A percentile compares a stretch with the other conserved stretches of the same genome.
These are phyloP conservation scores for Aspidiotus rigidus DNA, from an alignment of 2,888 invertebrate genomes.

Conservation along the genomic window DNA sequence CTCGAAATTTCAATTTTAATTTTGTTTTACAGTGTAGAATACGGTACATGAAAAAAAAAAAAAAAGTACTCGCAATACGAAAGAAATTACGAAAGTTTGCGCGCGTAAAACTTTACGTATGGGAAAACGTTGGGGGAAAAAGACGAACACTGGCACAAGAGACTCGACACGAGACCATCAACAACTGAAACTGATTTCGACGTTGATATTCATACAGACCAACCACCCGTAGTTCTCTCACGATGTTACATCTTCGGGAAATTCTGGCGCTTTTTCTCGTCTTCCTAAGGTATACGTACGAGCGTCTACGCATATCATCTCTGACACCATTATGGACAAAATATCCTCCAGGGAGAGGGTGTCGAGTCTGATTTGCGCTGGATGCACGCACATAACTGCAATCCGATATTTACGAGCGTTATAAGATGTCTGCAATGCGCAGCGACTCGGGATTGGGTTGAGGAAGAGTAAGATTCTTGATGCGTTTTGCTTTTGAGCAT, in stretches of 20 bases:
- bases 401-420: too few relatives aligned
- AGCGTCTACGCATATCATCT: too few relatives aligned
- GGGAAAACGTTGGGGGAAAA: not conserved
- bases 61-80: not conserved
- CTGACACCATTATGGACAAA: too few relatives aligned
- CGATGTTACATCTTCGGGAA: conserved; percentile 2
- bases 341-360: too few relatives aligned
- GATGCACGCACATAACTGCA: too few relatives aligned
- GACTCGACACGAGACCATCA: not conserved
- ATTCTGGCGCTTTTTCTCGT: not conserved
- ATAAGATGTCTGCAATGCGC: too few relatives aligned
- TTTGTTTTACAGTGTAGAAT: not conserved
- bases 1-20: not conserved
- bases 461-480: too few relatives aligned
- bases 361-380: too few relatives aligned
- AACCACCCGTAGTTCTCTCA: not conserved
- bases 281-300: too few relatives aligned
- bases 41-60: not conserved
- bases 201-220: not conserved
- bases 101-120: not conserved
- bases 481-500: too few relatives aligned
- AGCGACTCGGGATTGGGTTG: too few relatives aligned
- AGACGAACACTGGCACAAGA: not conserved
- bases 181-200: conserved; percentile 2
- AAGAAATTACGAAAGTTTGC: not conserved